Evolutionary conservation across 2,888 invertebrate species (phyloP).

Genomic region (Cryptophagus acutangulus): DNA sequence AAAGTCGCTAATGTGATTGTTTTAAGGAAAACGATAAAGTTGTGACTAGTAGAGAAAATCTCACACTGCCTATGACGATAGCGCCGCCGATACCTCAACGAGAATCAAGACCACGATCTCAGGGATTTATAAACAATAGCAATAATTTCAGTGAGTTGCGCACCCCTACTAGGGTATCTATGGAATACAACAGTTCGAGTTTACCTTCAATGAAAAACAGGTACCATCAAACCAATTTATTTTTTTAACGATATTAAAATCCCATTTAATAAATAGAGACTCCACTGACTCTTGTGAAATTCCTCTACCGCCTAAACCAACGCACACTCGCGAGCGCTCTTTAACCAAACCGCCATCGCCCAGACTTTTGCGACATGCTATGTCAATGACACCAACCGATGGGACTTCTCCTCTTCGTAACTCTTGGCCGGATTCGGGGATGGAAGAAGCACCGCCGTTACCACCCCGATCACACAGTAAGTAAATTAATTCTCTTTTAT

Average conservation of each 20-base stretch:
- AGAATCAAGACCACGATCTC: constrained; percentile 56
- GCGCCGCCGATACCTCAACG: constrained; percentile 59
- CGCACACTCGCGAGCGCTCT: constrained; percentile 46
- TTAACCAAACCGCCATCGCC: constrained; percentile 55
- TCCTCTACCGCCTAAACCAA: constrained; percentile 52
- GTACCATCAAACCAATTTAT: no score
- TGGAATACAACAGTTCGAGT: constrained; percentile 47
- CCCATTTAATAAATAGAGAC: no score
- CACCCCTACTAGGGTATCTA: constrained; percentile 45
- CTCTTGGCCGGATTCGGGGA: constrained; percentile 54
- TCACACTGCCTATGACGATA: constrained; percentile 44
- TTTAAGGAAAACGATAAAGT: constrained; percentile 33
- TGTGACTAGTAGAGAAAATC: constrained; percentile 41
- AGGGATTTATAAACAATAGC: constrained; percentile 49
- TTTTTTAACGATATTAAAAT: no score
- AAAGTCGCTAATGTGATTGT: constrained; percentile 29
- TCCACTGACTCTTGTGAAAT: constrained; percentile 42
- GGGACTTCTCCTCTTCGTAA: constrained; percentile 50
- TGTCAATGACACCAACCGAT: constrained; percentile 51
- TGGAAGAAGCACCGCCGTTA: constrained; percentile 68
- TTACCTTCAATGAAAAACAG: constrained; percentile 47
- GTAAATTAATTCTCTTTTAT: constrained; percentile 3
- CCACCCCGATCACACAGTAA: constrained; percentile 74
- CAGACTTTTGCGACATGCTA: constrained; percentile 49
- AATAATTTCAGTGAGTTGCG: constrained; percentile 44